Evolutionary conservation across 2,888 invertebrate species (phyloP), one percentile per base, ranked within the genome.

Genomic region (Lithophane ornitopus): DNA sequence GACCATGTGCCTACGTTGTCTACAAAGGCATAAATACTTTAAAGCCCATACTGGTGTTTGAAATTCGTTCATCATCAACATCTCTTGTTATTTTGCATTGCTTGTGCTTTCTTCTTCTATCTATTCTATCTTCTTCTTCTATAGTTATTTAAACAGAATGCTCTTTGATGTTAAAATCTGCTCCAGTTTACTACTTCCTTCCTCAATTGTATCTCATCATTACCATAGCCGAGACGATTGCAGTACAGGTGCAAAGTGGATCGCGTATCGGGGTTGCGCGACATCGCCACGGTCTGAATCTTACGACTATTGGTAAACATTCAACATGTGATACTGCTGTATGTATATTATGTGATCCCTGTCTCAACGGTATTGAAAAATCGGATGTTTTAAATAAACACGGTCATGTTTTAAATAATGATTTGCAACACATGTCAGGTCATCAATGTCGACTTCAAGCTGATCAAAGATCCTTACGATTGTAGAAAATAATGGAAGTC

Each of bases 281-380:
- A 92, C 90, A 87, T 70, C 78, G 92, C 87, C 86, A 91, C 89
- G 93, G 91, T 94, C 94, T 93, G 87, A 92, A 93, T 93, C 84
- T 79, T 81, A 28, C 59, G 39, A 44, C 76, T 86, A 87, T 88
- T 86, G 82, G 87, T 85, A 89, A 89, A 87, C 88, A 87, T 72
- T 75, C 68, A 75, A 49, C 58, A 78, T 78, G 52, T 81, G 76
- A 81, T 85, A 84, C 70, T 22, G 65, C 28, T 59, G 79, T 56
- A 28, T 58, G 52, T 34, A 28, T 41, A 49, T 56, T 28, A 70
- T 80, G 59, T 70, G 61, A 52, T 41, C 14, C 26, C 26, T 58
- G 52, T 68, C 67, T 63, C 22, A 52, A 39, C 68, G 34, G 26
- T 54, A 59, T 41, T 41, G 2, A 44, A 76, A 46, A 62, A 26